Base-by-base conservation (phyloP, 2,113 vertebrate species). In the Geothlypis trichas region DNA sequence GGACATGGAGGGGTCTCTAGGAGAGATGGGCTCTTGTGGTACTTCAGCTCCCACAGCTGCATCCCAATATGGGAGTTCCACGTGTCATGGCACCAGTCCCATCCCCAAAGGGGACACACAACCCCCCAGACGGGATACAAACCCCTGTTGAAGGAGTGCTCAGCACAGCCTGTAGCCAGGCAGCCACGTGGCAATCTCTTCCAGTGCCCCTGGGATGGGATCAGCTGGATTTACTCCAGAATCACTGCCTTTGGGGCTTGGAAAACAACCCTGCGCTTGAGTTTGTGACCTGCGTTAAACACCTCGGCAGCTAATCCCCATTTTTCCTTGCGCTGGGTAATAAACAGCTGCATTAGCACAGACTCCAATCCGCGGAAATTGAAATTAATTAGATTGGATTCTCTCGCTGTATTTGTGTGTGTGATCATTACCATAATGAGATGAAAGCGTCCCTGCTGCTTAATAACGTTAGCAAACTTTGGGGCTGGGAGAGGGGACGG, bases 301-400 rank as follows among this genome's bases (percentile, higher is more conserved):
- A 94, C 94, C 91, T 91, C 86, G 39, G 85, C 95, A 81, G 93
- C 92, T 97, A 97, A 97, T 95, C 93, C 94, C 80, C 71, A n/a
- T 91, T 94, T 76, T 89, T 58, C 68, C 93, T 93, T 7, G 42
- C 5, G 7, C 90, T 68, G 96, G 90, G 96, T 97, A 97, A 97
- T 97, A 97, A 97, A 96, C 94, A 97, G 96, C 92, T 90, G 97
- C 96, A 94, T 97, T 97, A 97, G 90, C 90, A 90, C 77, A 84
- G 90, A 52, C 93, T 94, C 96, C 96, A 96, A 96, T 97, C 96
- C 90, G 9, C 68, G 62, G 96, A 97, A 97, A 97, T 95, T 97
- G 96, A 98, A 98, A 97, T 98, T 98, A 98, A 98, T 98, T 98
- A 98, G 98, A 98, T 98, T 97, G 97, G 96, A 96, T 98, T 97